Percentiles rank a stretch among this genome's conserved stretches.
Conservation (phyloP, 2,797 vertebrate species). For the Leptoclinus maculatus region DNA sequence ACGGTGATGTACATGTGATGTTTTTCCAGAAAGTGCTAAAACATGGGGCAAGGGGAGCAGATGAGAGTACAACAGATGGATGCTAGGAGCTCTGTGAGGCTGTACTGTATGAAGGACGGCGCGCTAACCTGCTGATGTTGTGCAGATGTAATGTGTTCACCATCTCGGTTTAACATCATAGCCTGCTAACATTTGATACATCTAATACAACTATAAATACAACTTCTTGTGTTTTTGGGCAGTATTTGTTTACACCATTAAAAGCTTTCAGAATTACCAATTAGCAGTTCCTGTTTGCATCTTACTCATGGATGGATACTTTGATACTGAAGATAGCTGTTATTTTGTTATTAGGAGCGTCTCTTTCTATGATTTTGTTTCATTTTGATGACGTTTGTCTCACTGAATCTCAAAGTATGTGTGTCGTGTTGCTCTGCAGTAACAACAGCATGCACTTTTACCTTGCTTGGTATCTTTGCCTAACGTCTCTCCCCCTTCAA, state of each 20-base stretch:
- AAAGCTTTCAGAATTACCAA: neutral
- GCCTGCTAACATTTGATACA: neutral
- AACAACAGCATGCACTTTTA: neutral
- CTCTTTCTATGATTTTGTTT: neutral
- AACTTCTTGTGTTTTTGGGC: neutral
- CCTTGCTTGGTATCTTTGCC: no score
- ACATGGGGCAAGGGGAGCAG: neutral
- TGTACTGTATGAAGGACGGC: no score
- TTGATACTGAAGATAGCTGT: neutral
- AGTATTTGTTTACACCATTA: neutral
- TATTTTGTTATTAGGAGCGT: neutral
- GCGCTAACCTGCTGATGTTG: neutral
- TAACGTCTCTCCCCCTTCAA: no score
- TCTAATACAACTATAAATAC: no score
- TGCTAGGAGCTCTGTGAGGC: neutral
- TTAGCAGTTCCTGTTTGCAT: neutral
- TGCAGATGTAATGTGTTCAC: neutral
- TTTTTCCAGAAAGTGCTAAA: slow-evolving; percentile 10
- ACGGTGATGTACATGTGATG: neutral
- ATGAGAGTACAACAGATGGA: neutral
- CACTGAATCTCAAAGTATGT: neutral
- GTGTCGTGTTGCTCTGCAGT: neutral
- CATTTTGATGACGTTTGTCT: neutral
- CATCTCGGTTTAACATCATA: neutral
- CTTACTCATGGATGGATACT: no score